Conservation (phyloP, 2,113 vertebrate species). For the Neoarius graeffei region DNA sequence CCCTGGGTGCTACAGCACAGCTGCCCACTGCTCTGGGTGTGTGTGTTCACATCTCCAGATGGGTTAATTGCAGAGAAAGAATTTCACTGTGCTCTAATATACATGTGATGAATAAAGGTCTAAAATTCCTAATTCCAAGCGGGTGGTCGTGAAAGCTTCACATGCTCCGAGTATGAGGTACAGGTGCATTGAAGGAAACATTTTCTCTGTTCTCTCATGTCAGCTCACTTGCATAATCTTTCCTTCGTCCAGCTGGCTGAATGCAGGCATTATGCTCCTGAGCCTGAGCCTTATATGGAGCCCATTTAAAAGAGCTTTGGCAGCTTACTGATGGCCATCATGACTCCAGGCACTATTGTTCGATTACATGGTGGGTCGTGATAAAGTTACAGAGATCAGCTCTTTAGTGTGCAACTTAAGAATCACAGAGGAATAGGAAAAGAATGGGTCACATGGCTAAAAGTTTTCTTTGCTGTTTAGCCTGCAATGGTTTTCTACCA, state of each 20-base stretch:
- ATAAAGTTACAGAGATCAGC: constrained; percentile 31
- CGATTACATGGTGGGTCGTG: constrained; percentile 23
- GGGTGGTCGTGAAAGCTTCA: not conserved
- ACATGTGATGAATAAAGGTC: no score
- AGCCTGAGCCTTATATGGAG: constrained; percentile 8
- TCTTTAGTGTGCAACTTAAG: constrained; percentile 24
- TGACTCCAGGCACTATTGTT: constrained; percentile 30
- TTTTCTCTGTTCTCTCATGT: constrained; percentile 30
- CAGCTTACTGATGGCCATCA: constrained; percentile 13
- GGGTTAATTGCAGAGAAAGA: no score
- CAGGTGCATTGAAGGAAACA: constrained; percentile 17
- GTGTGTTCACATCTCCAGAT: no score
- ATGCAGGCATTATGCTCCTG: constrained; percentile 48
- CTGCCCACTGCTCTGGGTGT: no score
- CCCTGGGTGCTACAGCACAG: no score
- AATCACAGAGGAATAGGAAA: constrained; percentile 8
- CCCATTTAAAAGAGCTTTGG: not conserved
- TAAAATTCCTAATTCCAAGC: not conserved
- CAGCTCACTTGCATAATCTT: constrained; percentile 39
- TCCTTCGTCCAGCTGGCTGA: constrained; percentile 34
- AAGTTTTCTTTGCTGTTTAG: not conserved
- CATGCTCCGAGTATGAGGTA: not conserved
- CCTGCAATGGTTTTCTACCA: not conserved
- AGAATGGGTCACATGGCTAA: constrained; percentile 2
- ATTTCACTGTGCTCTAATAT: no score